Base-by-base conservation (phyloP, 2,888 invertebrate species). In the Euzophera pinguis region DNA sequence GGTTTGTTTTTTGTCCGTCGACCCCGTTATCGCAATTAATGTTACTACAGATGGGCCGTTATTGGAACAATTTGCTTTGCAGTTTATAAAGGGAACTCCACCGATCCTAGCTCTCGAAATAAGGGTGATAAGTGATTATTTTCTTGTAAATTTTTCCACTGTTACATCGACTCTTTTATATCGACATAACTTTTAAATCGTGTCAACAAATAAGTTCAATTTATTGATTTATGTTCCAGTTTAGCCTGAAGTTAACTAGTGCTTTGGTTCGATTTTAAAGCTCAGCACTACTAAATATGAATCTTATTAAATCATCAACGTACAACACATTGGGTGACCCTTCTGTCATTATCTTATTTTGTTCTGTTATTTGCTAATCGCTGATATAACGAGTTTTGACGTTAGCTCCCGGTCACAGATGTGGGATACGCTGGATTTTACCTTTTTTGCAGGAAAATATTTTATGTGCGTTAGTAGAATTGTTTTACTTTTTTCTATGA, bases 401-500 rank as follows among this genome's bases (percentile, higher is more conserved):
- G 49, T 50, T 50, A 39, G 49, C 39, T 50, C 29, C 27, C 49
- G 27, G 22, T 39, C 38, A 38, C 38, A 49, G 49, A 45, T 45
- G 45, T 45, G 45, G 32, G 45, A 32, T 32, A 45, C 32, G 29
- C 49, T 49, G 39, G 27, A 39, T 49, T 50, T 32, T 14, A 32
- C 32, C 45, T 32, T 45, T 43, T 45, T 45, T 45, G 45, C 10
- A 16, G 29, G 29, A 45, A 45, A 45, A 45, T 32, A 32, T 45
- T 45, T 45, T 45, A 14, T 45, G 10, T 32, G 32, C 32, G 45
- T 32, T 45, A 32, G 45, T 13, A 14, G 12, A 43, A 43, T 55
- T 54, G 53, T 55, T 55, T 47, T 48, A 51, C 54, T 59, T 58
- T 45, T 47, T 51, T 32, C 4, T 34, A 32, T 27, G 32, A 14